Base-by-base conservation (phyloP, 2,113 vertebrate genomes). In the Syngnathus scovelli region DNA sequence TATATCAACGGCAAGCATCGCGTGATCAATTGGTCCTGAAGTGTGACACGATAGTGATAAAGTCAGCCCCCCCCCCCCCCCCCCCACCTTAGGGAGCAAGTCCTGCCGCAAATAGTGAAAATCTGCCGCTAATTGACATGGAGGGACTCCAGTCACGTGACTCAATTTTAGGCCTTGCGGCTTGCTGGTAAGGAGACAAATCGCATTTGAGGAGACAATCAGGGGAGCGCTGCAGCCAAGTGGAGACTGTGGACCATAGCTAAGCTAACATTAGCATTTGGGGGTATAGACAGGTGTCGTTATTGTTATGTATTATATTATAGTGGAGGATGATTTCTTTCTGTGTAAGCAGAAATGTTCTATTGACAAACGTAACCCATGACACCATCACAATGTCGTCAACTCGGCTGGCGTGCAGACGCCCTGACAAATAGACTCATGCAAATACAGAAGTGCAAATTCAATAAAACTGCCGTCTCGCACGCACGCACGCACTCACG, bases 1-100 rank as follows among this genome's bases (percentile, higher is more conserved):
- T 63, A 71, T 63, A 71, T 64, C 3, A 49, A 68, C 69, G 64
- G 70, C 4, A 36, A 69, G 38, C 46, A 41, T 71, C 62, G 27
- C 52, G 70, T 59, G 64, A 78, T 75, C 71, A 71, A 73, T 73
- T 64, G 59, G 61, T 49, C 38, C 70, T 12, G 27, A 36, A 27
- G 1, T 16, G 46, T 16, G 46, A 48, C 46, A 18, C 46, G 1
- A 48, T 5, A 18, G 15, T 13, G 15, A 18, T 16, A 3, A 46
- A 16, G 44, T 46, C 13, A 3, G 12, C 12, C 12, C 15, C 23
- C 23, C 23, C 23, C 12, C 12, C 15, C 23, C 23, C 23, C 23
- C 23, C 23, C 23, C 9, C 44, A 16, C 44, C 15, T 46, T 46
- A 41, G 39, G 6, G 6, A 41, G 6, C 39, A 41, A 41, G 39